Evolutionary conservation across 2,113 vertebrate genomes (phyloP), one percentile per base, ranked within the genome.

Genomic region (Rhegmatorhina hoffmannsi): DNA sequence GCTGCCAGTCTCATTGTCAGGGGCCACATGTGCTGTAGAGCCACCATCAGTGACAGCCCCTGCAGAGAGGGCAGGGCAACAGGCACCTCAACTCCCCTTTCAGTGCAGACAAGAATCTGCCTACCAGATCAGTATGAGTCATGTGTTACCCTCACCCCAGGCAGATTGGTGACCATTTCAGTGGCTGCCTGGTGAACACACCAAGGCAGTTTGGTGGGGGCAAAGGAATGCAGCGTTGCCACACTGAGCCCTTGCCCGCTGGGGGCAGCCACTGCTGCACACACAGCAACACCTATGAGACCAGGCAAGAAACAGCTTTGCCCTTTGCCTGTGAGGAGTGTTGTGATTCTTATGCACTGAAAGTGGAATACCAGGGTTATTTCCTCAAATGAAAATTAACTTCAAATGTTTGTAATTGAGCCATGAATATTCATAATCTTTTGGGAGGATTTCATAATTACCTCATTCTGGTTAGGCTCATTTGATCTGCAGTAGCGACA

Each of bases 401-500:
- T 84, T 73, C 36, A 76, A 93, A 88, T 85, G 70, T 89, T 94
- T 63, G 26, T 60, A 89, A 96, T 38, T 67, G 66, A 86, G 29
- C 62, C 33, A 83, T 88, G 95, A 92, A 92, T 95, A 95, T 89
- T 78, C 76, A 81, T 73, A 72, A 89, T 46, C 53, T 86, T 78
- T 93, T 29, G 87, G 84, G 94, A 94, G 82, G 90, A 52, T 95
- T 86, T 89, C 43, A 25, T 59, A 94, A 40, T 96, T 13, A 68
- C 62, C 95, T 91, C 82, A 59, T 86, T 95, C 75, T 72, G 64
- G 52, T 95, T 72, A 92, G 88, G 84, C 43, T 95, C 75, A 55
- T 75, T 85, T 91, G 79, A 95, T 95, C 89, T 83, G 55, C 69
- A 38, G 70, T 40, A 95, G 58, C 1, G 8, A 76, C 55, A 90